Conservation (phyloP, 2,888 invertebrate genomes). For the Metellina segmentata region DNA sequence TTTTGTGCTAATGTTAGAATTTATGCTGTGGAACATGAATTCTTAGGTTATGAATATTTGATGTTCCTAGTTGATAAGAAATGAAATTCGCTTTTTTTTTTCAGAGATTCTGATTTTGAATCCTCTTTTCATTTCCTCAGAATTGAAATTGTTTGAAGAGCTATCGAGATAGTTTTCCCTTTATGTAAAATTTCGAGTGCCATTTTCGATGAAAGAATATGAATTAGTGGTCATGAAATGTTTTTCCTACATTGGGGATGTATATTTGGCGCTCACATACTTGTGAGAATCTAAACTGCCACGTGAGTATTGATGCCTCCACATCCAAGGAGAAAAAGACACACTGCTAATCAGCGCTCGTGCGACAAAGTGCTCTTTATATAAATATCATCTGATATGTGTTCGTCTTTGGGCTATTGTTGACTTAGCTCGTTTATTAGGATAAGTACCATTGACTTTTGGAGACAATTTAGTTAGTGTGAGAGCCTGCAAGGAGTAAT, state of each 20-base stretch:
- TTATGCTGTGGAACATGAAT: neutral
- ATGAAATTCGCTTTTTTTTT: neutral
- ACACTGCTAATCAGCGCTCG: constrained; percentile 10
- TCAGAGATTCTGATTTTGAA: neutral
- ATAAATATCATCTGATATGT: constrained; percentile 40
- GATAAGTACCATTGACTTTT: neutral
- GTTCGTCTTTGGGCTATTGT: constrained; percentile 58
- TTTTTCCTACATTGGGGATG: neutral
- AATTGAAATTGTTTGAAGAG: neutral
- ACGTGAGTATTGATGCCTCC: neutral
- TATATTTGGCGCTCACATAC: neutral
- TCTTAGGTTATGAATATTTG: neutral
- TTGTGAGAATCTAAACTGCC: neutral
- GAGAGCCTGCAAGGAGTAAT: too few relatives aligned
- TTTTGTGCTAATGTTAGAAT: neutral
- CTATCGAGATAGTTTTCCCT: neutral
- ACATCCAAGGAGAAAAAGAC: neutral
- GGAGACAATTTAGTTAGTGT: too few relatives aligned
- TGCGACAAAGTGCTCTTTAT: constrained; percentile 5
- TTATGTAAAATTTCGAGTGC: neutral
- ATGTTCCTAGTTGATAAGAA: neutral
- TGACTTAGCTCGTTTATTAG: constrained; percentile 20
- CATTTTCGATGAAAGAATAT: neutral
- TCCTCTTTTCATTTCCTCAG: neutral
- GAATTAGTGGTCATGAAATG: neutral